These are phyloP conservation scores for Enteromius mattozi DNA, from an alignment of 2,797 vertebrate species.

Conservation along the genomic window DNA sequence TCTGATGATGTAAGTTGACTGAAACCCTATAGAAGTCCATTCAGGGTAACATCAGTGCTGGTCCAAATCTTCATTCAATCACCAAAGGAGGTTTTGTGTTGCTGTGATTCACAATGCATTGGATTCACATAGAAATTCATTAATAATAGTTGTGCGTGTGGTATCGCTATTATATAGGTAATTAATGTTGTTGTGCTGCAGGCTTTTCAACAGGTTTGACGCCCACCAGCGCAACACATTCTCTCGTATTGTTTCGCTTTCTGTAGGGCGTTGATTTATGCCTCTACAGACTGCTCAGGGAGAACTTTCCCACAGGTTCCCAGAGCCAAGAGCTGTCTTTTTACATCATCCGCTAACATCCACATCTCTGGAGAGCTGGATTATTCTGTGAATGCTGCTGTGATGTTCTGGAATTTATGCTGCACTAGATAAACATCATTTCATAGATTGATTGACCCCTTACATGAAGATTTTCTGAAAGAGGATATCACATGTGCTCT, in stretches of 20 bases:
- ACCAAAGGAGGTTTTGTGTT: conserved; percentile 57
- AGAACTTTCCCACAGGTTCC: conserved; percentile 53
- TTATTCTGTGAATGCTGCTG: conserved; percentile 49
- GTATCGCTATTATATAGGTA: neutral
- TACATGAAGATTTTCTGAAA: conserved; percentile 21
- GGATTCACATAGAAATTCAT: conserved; percentile 19
- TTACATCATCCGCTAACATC: conserved; percentile 62
- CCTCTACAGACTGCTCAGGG: conserved; percentile 45
- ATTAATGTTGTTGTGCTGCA: neutral
- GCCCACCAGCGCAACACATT: conserved; percentile 24
- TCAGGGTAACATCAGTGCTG: conserved; percentile 60
- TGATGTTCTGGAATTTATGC: conserved; percentile 56
- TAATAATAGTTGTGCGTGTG: neutral
- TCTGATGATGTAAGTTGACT: conserved; percentile 68
- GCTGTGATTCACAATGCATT: conserved; percentile 24
- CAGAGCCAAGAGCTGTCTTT: conserved; percentile 62
- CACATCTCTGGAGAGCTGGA: conserved; percentile 60
- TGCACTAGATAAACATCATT: conserved; percentile 47
- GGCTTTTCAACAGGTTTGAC: conserved; percentile 44
- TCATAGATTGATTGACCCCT: conserved; percentile 39
- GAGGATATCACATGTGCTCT: neutral
- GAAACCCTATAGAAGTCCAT: conserved; percentile 69
- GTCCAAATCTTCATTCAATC: conserved; percentile 67
- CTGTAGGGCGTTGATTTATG: conserved; percentile 60
- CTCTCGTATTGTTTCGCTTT: conserved; percentile 54